Evolutionary conservation across 2,797 vertebrate species (phyloP).

Genomic region (Rallus crepitans): DNA sequence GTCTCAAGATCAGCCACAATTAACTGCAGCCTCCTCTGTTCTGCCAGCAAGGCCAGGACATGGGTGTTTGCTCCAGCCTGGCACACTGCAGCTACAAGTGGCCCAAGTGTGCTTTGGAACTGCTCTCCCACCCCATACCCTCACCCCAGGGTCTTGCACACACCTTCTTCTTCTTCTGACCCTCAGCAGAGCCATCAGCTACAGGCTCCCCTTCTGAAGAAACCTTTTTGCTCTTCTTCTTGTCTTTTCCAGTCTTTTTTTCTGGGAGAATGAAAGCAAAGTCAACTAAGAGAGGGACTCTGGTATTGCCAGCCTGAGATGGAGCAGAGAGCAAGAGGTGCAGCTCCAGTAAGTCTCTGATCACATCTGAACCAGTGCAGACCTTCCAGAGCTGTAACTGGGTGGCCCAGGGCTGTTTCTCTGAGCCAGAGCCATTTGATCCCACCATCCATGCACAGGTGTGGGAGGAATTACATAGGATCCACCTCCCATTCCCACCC

Average conservation of each 20-base stretch:
- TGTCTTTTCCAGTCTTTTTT: constrained; percentile 74
- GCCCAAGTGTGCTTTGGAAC: fast-evolving
- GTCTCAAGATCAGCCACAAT: background rate
- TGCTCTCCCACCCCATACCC: background rate
- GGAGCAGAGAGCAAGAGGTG: background rate
- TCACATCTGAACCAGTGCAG: background rate
- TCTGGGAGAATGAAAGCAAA: constrained; percentile 54
- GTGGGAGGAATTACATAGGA: background rate
- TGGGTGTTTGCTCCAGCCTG: background rate
- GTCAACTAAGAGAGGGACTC: background rate
- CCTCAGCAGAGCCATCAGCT: constrained; percentile 34
- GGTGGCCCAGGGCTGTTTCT: background rate
- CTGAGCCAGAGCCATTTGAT: background rate
- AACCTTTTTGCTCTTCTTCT: constrained; percentile 75
- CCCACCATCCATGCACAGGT: background rate
- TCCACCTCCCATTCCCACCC: background rate
- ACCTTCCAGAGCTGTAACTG: background rate
- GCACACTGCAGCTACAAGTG: background rate
- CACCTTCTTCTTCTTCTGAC: constrained; percentile 79
- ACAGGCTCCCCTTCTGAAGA: background rate
- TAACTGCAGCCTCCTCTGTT: background rate
- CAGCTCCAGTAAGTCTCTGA: background rate
- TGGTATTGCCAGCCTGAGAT: background rate
- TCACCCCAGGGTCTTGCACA: background rate
- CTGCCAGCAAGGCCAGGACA: background rate